Percentiles rank a stretch among this genome's conserved stretches.
phyloP scores from a whole-genome alignment of 2,797 vertebrate genomes.

The Sebastes minor region DNA sequence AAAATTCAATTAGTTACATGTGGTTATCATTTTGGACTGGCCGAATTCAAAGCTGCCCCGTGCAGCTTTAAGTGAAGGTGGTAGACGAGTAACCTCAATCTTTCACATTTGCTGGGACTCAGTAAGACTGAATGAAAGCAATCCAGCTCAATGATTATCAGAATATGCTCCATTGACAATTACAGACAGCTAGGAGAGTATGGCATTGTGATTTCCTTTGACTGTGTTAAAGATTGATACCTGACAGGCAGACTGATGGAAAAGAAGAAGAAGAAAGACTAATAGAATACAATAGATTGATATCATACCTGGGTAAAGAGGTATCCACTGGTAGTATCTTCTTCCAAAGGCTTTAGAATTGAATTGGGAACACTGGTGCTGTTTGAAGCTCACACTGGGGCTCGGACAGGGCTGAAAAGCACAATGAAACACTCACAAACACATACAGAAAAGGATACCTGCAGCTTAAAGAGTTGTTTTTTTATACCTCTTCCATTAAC shows the following conservation, averaged over 20 bases:
- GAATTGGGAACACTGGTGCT: constrained; percentile 91
- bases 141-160: not conserved
- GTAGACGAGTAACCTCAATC: not conserved
- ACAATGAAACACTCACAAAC: constrained; percentile 21
- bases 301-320: constrained; percentile 88
- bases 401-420: constrained; percentile 84
- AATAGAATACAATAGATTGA: not conserved
- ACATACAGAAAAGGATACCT: not conserved
- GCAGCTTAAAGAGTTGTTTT: not conserved
- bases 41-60: not conserved
- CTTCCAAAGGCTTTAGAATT: constrained; percentile 90
- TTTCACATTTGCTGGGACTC: not conserved
- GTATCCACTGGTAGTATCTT: constrained; percentile 87
- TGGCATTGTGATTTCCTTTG: not conserved
- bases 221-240: not conserved
- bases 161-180: not conserved
- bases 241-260: not conserved
- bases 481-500: not conserved
- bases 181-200: not conserved
- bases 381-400: constrained; percentile 88
- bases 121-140: not conserved
- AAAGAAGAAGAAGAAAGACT: not conserved
- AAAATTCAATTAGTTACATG: not conserved
- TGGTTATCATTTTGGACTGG: not conserved
- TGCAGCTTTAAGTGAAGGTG: not conserved